These are phyloP conservation scores for Mobula birostris DNA, from an alignment of 2,113 vertebrate species.

Conservation along the genomic window DNA sequence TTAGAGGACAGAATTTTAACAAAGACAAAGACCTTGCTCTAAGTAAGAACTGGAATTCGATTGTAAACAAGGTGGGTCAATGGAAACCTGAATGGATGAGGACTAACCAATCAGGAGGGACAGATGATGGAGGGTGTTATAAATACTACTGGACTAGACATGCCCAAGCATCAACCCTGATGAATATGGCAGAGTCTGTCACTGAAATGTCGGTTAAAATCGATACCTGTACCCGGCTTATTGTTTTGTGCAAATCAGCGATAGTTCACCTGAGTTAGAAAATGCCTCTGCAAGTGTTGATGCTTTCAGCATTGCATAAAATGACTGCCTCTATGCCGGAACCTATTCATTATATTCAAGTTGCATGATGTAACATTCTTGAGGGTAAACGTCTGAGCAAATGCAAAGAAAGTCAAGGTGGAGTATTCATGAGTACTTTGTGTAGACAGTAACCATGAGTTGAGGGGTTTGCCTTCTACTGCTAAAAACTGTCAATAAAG, in stretches of 20 bases:
- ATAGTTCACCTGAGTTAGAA: neutral
- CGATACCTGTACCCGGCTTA: too few species aligned
- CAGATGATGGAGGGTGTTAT: too few species aligned
- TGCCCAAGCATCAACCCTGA: too few species aligned
- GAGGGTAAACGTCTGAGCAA: neutral
- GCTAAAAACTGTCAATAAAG: neutral
- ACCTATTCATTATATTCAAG: neutral
- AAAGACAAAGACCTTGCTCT: too few species aligned
- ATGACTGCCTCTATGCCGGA: neutral
- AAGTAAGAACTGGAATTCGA: too few species aligned
- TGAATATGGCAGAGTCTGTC: too few species aligned
- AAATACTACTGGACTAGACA: too few species aligned
- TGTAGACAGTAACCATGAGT: neutral
- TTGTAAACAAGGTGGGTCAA: too few species aligned
- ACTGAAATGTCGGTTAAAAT: too few species aligned
- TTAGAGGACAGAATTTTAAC: too few species aligned
- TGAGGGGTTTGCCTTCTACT: neutral
- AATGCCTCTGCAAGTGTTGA: neutral
- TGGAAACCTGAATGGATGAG: too few species aligned
- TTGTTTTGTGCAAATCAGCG: neutral
- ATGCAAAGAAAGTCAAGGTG: neutral
- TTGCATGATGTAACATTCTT: neutral
- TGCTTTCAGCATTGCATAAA: neutral
- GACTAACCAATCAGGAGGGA: too few species aligned
- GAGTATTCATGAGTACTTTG: neutral